Percentiles rank a stretch among this genome's conserved stretches.
Conservation (phyloP, 53 echinoderm and acorn worm species). For the Temnopleurus reevesii region DNA sequence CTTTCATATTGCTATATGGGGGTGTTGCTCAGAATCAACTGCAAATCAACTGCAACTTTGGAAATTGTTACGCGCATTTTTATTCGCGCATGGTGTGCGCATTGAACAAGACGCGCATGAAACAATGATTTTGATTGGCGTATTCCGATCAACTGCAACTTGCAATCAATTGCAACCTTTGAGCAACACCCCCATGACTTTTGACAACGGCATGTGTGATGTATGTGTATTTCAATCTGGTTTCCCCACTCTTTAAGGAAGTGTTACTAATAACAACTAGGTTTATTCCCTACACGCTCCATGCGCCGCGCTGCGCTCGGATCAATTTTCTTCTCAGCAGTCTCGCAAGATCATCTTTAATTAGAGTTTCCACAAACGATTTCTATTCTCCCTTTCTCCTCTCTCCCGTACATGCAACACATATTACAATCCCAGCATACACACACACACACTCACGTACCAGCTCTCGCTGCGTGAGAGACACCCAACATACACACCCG, state of each 20-base stretch:
- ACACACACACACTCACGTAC: background rate
- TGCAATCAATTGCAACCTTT: too few species aligned
- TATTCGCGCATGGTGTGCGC: too few species aligned
- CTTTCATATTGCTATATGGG: too few species aligned
- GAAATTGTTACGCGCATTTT: too few species aligned
- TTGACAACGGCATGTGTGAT: too few species aligned
- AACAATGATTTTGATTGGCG: too few species aligned
- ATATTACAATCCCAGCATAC: background rate
- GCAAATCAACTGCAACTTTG: too few species aligned
- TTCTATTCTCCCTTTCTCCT: background rate
- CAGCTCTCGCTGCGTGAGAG: background rate
- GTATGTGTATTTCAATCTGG: background rate
- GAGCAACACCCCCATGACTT: too few species aligned
- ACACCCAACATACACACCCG: background rate
- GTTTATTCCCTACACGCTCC: conserved; percentile 13
- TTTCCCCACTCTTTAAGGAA: background rate
- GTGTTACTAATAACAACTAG: background rate
- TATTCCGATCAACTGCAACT: too few species aligned
- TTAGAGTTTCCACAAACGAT: conserved; percentile 38
- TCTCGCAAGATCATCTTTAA: conserved; percentile 38
- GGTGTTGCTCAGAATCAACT: too few species aligned
- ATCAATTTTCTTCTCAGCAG: conserved; percentile 39
- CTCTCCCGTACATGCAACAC: background rate
- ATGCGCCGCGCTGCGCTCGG: background rate
- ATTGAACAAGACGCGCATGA: too few species aligned